These are phyloP conservation scores for Muraenolepis orangiensis DNA, from an alignment of 2,797 vertebrate genomes.

Conservation along the genomic window DNA sequence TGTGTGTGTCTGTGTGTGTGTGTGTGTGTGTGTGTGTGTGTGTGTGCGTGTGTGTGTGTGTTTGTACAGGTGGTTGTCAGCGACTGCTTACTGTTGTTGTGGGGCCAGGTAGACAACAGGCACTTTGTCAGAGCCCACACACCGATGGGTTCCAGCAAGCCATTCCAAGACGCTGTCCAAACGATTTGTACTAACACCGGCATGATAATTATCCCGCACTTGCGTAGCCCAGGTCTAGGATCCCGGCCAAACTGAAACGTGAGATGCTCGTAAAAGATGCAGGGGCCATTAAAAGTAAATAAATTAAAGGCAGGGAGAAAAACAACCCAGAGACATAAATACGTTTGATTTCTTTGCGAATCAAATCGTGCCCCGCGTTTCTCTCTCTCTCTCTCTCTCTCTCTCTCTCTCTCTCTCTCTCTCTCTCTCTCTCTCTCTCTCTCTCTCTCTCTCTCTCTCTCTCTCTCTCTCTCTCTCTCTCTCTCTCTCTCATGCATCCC, in stretches of 20 bases:
- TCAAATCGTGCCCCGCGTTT: constrained; percentile 28
- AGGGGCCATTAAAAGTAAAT: constrained; percentile 75
- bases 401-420: too few relatives aligned
- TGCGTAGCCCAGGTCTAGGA: constrained; percentile 62
- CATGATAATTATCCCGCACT: constrained; percentile 70
- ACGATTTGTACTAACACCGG: constrained; percentile 78
- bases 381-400: too few relatives aligned
- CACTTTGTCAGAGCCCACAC: constrained; percentile 30
- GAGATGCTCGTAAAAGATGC: constrained; percentile 74
- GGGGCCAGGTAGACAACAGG: constrained; percentile 34
- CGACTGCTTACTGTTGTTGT: constrained; percentile 23
- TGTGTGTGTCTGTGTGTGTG: constrained; percentile 1
- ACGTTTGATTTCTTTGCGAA: background rate
- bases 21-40: constrained; percentile 3
- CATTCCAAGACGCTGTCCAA: constrained; percentile 58
- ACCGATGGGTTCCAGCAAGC: constrained; percentile 63
- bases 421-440: too few relatives aligned
- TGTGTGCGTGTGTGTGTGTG: background rate
- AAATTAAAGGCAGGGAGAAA: background rate
- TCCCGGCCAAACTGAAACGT: constrained; percentile 68
- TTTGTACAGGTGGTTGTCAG: background rate
- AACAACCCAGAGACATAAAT: background rate
- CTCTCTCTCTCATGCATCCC: constrained; percentile 3
- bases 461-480: too few relatives aligned
- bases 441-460: too few relatives aligned